Evolutionary conservation across 2,797 vertebrate species (phyloP).

Genomic region (Tauraco hartlaubi): DNA sequence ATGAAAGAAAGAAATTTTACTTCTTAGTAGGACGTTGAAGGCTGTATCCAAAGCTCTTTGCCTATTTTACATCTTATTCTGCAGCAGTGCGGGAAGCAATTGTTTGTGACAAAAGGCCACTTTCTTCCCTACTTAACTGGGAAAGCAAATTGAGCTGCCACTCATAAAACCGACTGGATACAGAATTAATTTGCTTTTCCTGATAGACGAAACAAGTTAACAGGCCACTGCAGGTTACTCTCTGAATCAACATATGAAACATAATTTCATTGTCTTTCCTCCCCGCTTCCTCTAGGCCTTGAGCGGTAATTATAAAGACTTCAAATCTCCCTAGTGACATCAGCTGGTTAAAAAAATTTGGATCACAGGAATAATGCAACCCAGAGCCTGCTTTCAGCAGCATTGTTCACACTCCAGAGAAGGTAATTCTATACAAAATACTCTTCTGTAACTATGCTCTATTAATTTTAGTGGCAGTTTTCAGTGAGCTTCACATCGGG

Average conservation of each 20-base stretch:
- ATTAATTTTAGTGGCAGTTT: conserved; percentile 59
- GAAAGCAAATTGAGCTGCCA: conserved; percentile 65
- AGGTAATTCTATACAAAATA: conserved; percentile 51
- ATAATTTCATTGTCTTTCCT: conserved; percentile 61
- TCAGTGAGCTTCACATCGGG: conserved; percentile 14
- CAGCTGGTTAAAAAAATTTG: conserved; percentile 78
- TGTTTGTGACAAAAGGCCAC: conserved; percentile 69
- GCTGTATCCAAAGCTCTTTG: conserved; percentile 51
- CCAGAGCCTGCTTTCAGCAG: conserved; percentile 49
- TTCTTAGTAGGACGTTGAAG: conserved; percentile 59
- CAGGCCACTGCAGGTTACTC: conserved; percentile 46
- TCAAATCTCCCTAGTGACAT: conserved; percentile 77
- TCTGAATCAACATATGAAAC: conserved; percentile 64
- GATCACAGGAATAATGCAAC: conserved; percentile 67
- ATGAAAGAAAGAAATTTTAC: conserved; percentile 66
- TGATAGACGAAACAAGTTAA: conserved; percentile 42
- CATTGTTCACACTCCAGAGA: conserved; percentile 49
- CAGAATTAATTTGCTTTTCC: conserved; percentile 58
- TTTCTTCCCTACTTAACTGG: conserved; percentile 56
- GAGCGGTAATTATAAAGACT: conserved; percentile 77
- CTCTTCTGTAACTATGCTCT: conserved; percentile 39
- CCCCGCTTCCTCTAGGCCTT: conserved; percentile 37
- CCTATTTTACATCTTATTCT: conserved; percentile 61
- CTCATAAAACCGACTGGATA: conserved; percentile 59
- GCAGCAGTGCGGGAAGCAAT: conserved; percentile 60